These are phyloP conservation scores for Drymonia ruficornis DNA, from an alignment of 2,888 invertebrate species.

Conservation along the genomic window DNA sequence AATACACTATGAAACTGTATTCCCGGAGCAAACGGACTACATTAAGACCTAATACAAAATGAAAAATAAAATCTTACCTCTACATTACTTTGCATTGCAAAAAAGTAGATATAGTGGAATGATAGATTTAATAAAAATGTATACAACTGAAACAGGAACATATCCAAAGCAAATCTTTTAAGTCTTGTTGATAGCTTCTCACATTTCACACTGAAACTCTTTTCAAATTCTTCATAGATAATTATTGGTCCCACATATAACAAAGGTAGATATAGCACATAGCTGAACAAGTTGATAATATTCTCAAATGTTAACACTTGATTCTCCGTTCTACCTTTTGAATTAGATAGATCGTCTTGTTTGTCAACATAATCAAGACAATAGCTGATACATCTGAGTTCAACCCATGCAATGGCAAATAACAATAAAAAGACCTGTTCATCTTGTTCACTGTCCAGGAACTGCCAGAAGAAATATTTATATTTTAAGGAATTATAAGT, in stretches of 20 bases:
- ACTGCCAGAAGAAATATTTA: slow-evolving; percentile 73
- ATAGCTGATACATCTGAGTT: slow-evolving; percentile 91
- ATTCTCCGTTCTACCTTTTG: slow-evolving; percentile 15
- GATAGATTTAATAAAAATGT: slow-evolving; percentile 87
- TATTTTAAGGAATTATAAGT: slow-evolving; percentile 80
- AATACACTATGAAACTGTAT: neutral
- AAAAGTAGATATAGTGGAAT: slow-evolving; percentile 93
- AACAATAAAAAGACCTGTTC: slow-evolving; percentile 83
- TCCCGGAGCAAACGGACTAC: too few species aligned
- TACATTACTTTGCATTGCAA: slow-evolving; percentile 89
- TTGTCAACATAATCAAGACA: slow-evolving; percentile 84
- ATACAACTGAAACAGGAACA: slow-evolving; percentile 87
- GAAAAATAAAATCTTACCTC: slow-evolving; percentile 67
- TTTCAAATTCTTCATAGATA: slow-evolving; percentile 88
- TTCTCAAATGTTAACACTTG: slow-evolving; percentile 28
- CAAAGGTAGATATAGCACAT: slow-evolving; percentile 93
- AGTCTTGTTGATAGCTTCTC: slow-evolving; percentile 57
- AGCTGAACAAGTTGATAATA: slow-evolving; percentile 86
- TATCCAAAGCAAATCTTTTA: slow-evolving; percentile 67
- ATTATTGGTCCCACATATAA: slow-evolving; percentile 94
- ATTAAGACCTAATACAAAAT: too few species aligned
- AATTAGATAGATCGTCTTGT: slow-evolving; percentile 41
- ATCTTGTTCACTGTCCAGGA: slow-evolving; percentile 73
- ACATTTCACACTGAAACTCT: slow-evolving; percentile 56
- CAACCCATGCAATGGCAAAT: slow-evolving; percentile 88